Evolutionary conservation across 2,113 vertebrate species (phyloP), one percentile per base, ranked within the genome.

Genomic region (Sprattus sprattus): DNA sequence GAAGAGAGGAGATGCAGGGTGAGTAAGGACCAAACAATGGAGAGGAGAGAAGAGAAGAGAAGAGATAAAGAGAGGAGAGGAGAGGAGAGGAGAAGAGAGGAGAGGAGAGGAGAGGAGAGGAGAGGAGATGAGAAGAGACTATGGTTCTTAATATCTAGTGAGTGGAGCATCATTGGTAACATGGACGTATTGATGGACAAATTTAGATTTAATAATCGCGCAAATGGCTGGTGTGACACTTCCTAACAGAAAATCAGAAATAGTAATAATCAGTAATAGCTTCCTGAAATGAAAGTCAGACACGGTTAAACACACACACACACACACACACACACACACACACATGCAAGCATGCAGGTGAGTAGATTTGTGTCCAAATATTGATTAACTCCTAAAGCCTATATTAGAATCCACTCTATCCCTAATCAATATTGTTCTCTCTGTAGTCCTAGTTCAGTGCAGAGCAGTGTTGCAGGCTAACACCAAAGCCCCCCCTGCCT

Each of bases 161-260:
- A 52, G 50, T 39, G 85, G 1, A 83, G 85, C 83, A 49, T 50
- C 83, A 13, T 86, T 50, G 3, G 57, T 83, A 84, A 86, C 85
- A 85, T 89, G 52, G 71, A 87, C 67, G 10, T 89, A 87, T 90
- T 89, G 90, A 92, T 86, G 82, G 89, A 87, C 89, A 75, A 15
- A 67, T 90, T 91, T 88, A 86, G 90, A 89, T 85, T 88, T 49
- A 87, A 54, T 67, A 67, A 67, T 67, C 25, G 60, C 5, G 52
- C 15, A 16, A 13, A 54, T 54, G 52, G 4, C 25, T 25, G 60
- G 22, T n/a, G 22, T 25, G 8, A 67, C 6, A 7, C 60, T 67
- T 25, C 22, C 60, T 9, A n/a, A 67, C 10, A 9, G 60, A n/a
- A 28, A 67, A 67, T 67, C 25, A 67, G 15, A 16, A 54, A 54